These are phyloP conservation scores for Dromaius novaehollandiae DNA, from an alignment of 2,113 vertebrate species.

Conservation along the genomic window DNA sequence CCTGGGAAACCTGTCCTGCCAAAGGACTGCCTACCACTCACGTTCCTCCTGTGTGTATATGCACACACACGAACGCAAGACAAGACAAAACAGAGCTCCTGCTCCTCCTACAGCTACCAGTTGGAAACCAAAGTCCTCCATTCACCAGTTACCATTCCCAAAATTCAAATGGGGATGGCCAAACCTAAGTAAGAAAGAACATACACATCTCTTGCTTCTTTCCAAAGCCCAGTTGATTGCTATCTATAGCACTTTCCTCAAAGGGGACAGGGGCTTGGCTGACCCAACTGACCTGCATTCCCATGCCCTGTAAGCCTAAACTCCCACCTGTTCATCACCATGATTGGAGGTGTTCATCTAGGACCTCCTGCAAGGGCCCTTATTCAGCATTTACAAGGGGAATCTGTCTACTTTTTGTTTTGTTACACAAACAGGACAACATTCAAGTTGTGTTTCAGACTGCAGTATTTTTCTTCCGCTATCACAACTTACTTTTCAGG, in stretches of 20 bases:
- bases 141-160: neutral
- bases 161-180: neutral
- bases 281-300: neutral
- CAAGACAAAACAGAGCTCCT: neutral
- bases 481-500: neutral
- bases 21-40: neutral
- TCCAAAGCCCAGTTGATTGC: neutral
- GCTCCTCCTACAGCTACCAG: neutral
- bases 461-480: neutral
- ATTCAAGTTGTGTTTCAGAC: neutral
- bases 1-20: neutral
- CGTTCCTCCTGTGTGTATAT: neutral
- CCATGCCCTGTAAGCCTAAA: neutral
- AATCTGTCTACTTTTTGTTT: neutral
- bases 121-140: neutral
- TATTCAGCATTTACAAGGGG: neutral
- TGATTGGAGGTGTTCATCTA: neutral
- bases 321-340: neutral
- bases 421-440: neutral
- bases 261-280: neutral
- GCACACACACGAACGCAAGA: rapidly evolving
- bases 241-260: neutral
- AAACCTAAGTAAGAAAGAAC: neutral
- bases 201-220: neutral
- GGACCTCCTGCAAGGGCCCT: neutral